phyloP scores from a whole-genome alignment of 2,888 invertebrate species.

The Ptychoptera albimana region DNA sequence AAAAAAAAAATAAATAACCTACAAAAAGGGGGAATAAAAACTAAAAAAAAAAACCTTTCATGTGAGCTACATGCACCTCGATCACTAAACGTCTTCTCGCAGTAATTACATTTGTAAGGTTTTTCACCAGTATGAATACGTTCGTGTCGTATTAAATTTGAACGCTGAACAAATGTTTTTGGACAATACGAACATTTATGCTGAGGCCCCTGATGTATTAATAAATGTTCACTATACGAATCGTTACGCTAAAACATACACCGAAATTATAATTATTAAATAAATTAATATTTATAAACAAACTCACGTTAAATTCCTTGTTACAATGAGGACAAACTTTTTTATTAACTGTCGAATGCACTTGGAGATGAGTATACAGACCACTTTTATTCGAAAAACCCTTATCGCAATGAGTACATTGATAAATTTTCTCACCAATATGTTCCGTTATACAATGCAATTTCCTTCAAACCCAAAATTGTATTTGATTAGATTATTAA shows the following conservation, averaged over 20 bases:
- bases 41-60: constrained; percentile 21
- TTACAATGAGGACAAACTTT: constrained; percentile 32
- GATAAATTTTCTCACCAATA: constrained; percentile 35
- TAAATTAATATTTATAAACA: constrained; percentile 2
- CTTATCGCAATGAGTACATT: constrained; percentile 36
- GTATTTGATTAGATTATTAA: neutral
- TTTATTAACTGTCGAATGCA: constrained; percentile 32
- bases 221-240: constrained; percentile 39
- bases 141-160: constrained; percentile 40
- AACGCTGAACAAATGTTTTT: constrained; percentile 41
- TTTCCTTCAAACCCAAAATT: constrained; percentile 17
- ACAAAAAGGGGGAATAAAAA: too few species aligned
- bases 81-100: constrained; percentile 37
- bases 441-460: constrained; percentile 37
- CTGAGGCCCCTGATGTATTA: constrained; percentile 40
- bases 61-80: constrained; percentile 41
- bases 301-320: constrained; percentile 34
- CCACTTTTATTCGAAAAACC: constrained; percentile 41
- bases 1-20: too few species aligned
- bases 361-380: constrained; percentile 33
- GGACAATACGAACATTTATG: constrained; percentile 43
- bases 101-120: constrained; percentile 38
- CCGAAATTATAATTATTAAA: neutral
- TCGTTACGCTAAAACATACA: constrained; percentile 32
- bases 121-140: constrained; percentile 40